Evolutionary conservation across 2,113 vertebrate species (phyloP).

Genomic region (Notarius quadriscutis): DNA sequence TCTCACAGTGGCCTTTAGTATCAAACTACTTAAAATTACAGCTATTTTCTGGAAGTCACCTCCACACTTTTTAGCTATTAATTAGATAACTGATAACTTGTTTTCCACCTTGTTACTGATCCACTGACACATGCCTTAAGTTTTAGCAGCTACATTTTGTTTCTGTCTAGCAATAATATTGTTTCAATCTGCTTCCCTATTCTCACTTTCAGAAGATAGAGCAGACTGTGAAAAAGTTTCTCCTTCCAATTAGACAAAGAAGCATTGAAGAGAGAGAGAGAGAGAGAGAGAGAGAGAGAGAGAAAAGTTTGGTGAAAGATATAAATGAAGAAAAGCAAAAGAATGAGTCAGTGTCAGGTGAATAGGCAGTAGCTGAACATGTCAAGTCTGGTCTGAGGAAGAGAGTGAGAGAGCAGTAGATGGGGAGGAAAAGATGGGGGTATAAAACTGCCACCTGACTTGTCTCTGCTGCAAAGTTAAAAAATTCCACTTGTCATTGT

Average conservation of each 20-base stretch:
- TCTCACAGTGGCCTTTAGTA: not conserved
- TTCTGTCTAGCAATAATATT: not conserved
- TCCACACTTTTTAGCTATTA: not conserved
- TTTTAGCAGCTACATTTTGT: not conserved
- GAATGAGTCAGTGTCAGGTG: slow-evolving; percentile 10
- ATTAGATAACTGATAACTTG: not conserved
- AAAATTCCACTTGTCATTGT: slow-evolving; percentile 36
- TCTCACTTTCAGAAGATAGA: not conserved
- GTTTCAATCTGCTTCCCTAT: not conserved
- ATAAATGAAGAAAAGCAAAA: not conserved
- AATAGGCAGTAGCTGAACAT: not conserved
- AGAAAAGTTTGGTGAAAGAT: not conserved
- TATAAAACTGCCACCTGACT: slow-evolving; percentile 32
- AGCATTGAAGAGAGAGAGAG: not conserved
- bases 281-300: not conserved
- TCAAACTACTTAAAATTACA: not conserved
- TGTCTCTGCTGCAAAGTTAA: slow-evolving; percentile 40
- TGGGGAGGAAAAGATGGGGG: not conserved
- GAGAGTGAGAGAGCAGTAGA: not conserved
- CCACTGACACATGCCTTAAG: no score
- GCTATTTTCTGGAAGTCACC: not conserved
- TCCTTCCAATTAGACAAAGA: not conserved
- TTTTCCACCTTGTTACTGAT: not conserved
- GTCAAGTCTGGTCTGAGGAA: slow-evolving; percentile 8
- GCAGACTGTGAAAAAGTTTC: not conserved